Base-by-base conservation (phyloP, 2,113 vertebrate genomes). In the Callithrix jacchus region DNA sequence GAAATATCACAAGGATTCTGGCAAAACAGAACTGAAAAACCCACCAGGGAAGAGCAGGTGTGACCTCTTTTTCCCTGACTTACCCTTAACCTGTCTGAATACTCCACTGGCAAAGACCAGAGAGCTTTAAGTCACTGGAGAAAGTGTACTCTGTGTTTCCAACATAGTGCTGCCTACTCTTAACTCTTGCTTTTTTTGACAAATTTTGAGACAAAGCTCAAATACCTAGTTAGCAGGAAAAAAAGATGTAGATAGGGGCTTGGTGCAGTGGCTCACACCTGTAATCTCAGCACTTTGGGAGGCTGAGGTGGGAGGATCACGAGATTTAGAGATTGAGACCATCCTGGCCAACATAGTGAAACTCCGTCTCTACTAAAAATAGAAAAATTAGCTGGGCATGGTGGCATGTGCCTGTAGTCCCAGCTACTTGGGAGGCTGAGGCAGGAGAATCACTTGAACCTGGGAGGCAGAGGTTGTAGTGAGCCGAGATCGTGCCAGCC, bases 141-240 rank as follows among this genome's bases (percentile, higher is more conserved):
- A 45, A 20, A 47, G 40, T 27, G 20, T 52, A n/a, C 17, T 84
- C 58, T 82, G 64, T 23, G 16, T 42, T 84, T 79, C 47, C 37
- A 94, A 66, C 20, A 37, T 25, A 83, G 14, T 49, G 12, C 52
- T 84, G 68, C 13, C 56, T 93, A 81, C 88, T 42, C 89, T 92
- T 90, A 90, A 18, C 42, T 20, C 37, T 91, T 32, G 37, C 20
- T 23, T 66, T 79, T 80, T 87, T 35, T n/a, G 79, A 81, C 9
- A 47, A 64, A 80, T 45, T 95, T 47, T 87, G 77, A 83, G 42
- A 82, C 66, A 82, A 89, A 85, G 32, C 30, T 91, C 35, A 94
- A 49, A 83, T 1, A 37, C 49, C 37, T 40, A 76, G 61, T 79
- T 74, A 68, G 73, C n/a, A 83, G n/a, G 30, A 64, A 74, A 71